A percentile compares a stretch with the other conserved stretches of the same genome.
Conservation (phyloP, 23 tunicate genomes). For the Trididemnum nubilum region DNA sequence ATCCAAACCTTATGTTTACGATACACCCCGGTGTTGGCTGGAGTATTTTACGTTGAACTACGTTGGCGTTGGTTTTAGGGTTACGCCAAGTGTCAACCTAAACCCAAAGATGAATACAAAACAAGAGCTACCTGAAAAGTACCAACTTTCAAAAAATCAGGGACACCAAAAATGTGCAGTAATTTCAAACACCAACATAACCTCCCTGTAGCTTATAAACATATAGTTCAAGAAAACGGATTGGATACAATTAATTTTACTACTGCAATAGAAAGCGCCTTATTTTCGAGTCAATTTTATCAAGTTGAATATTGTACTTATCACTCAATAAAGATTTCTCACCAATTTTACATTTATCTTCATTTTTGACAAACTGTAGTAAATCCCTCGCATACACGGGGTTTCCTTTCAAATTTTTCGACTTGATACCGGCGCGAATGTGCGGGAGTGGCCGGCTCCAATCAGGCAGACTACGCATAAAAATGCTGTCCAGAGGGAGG, state of each 20-base stretch:
- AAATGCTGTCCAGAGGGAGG: constrained; percentile 87
- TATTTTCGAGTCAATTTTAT: too few relatives aligned
- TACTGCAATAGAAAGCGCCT: too few relatives aligned
- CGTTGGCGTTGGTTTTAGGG: background rate
- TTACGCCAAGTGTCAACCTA: background rate
- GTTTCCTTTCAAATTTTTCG: constrained; percentile 43
- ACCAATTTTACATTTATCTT: constrained; percentile 77
- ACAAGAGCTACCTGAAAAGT: too few relatives aligned
- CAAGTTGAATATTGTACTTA: too few relatives aligned
- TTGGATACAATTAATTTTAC: too few relatives aligned
- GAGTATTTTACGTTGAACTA: background rate
- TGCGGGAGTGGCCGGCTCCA: constrained; percentile 72
- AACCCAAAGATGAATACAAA: too few relatives aligned
- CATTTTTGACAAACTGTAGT: constrained; percentile 58
- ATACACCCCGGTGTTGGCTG: background rate
- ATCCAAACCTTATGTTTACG: background rate
- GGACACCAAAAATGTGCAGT: too few relatives aligned
- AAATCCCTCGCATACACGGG: constrained; percentile 78
- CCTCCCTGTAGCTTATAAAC: too few relatives aligned
- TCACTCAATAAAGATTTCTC: background rate
- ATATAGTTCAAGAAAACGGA: too few relatives aligned
- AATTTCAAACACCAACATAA: too few relatives aligned
- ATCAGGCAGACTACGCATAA: constrained; percentile 57
- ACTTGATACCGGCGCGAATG: constrained; percentile 24
- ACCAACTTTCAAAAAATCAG: too few relatives aligned